A percentile compares a stretch with the other conserved stretches of the same genome.
These are phyloP conservation scores for Circaetus gallicus DNA, from an alignment of 2,113 vertebrate species.

Conservation along the genomic window DNA sequence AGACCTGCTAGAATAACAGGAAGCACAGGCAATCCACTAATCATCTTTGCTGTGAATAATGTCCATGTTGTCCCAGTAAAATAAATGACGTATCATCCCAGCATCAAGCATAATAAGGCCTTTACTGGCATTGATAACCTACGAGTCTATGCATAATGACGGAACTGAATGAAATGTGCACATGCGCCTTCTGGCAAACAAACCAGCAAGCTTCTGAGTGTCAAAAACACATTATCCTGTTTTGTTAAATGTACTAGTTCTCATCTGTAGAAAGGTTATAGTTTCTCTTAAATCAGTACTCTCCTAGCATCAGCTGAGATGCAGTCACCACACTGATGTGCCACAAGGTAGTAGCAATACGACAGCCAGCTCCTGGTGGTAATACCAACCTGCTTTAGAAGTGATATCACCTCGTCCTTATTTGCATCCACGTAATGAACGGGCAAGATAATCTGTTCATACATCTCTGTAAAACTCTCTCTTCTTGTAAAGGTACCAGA, in stretches of 20 bases:
- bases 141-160: rapidly evolving
- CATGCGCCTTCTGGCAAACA: neutral
- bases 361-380: neutral
- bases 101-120: neutral
- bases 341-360: rapidly evolving
- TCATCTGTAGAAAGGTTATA: neutral
- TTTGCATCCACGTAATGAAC: neutral
- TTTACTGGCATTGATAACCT: neutral
- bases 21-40: neutral
- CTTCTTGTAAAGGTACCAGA: too few relatives aligned
- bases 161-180: neutral
- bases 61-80: neutral
- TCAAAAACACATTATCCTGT: rapidly evolving
- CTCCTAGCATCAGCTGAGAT: neutral
- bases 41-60: neutral
- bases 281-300: neutral
- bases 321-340: neutral
- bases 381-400: neutral
- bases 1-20: neutral
- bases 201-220: neutral
- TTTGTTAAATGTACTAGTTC: neutral
- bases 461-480: neutral
- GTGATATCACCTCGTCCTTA: neutral
- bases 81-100: neutral
- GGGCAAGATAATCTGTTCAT: neutral